Percentiles rank a stretch among this genome's conserved stretches.
Evolutionary conservation across 92 coral and sea anemone genomes (phyloP).

Genomic region (Pocillopora grandis): DNA sequence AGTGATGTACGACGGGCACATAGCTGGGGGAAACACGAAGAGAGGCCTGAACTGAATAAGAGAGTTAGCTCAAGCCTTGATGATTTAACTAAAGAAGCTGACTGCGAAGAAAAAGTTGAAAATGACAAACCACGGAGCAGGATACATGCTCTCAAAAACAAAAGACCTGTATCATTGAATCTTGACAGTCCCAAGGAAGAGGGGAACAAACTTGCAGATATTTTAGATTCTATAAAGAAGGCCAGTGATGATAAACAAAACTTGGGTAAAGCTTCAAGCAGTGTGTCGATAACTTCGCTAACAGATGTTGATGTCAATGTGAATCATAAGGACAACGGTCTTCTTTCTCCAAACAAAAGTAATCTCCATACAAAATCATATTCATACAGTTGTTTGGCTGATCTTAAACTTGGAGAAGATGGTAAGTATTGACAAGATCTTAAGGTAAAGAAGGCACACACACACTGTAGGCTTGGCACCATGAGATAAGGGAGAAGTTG

Average conservation of each 20-base stretch:
- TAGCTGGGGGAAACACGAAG: constrained; percentile 63
- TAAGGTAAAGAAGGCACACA: neutral
- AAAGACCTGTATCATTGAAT: constrained; percentile 27
- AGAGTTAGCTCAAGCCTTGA: constrained; percentile 83
- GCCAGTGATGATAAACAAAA: constrained; percentile 55
- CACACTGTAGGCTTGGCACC: too few species aligned
- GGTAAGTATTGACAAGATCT: constrained; percentile 48
- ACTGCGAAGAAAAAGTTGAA: constrained; percentile 28
- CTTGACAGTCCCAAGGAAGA: constrained; percentile 52
- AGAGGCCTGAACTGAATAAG: constrained; percentile 50
- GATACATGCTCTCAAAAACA: constrained; percentile 37
- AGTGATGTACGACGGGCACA: constrained; percentile 54
- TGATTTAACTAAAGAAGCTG: constrained; percentile 51
- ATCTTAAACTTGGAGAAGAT: constrained; percentile 64
- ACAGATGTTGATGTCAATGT: constrained; percentile 61
- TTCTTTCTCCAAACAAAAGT: constrained; percentile 35
- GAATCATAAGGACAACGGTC: constrained; percentile 42
- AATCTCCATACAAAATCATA: constrained; percentile 82
- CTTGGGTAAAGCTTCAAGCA: constrained; percentile 29
- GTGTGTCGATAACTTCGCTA: constrained; percentile 48
- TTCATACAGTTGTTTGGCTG: constrained; percentile 81
- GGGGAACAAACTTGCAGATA: constrained; percentile 76
- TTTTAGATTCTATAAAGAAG: constrained; percentile 76
- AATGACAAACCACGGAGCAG: constrained; percentile 32
- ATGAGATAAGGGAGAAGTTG: too few species aligned